Evolutionary conservation across 1,140 invertebrate genomes (phyloP).

Genomic region (Leptinotarsa texana): DNA sequence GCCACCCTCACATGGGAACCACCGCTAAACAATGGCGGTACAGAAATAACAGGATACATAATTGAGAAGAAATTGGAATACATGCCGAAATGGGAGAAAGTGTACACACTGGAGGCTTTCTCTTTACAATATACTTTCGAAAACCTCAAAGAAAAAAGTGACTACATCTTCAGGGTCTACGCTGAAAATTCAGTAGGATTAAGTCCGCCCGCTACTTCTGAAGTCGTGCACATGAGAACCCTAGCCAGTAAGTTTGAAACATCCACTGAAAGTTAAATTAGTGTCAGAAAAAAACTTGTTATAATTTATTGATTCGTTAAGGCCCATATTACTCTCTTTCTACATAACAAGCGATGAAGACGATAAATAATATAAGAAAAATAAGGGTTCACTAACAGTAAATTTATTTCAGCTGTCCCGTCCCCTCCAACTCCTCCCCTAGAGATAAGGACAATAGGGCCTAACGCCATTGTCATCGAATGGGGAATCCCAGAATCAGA

Average conservation of each 20-base stretch:
- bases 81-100: slow-evolving; percentile 85
- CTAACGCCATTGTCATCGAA: slow-evolving; percentile 83
- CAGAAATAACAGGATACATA: slow-evolving; percentile 87
- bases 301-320: no score
- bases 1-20: slow-evolving; percentile 86
- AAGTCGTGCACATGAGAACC: slow-evolving; percentile 83
- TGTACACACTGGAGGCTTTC: slow-evolving; percentile 80
- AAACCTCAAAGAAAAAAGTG: slow-evolving; percentile 86
- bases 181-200: slow-evolving; percentile 90
- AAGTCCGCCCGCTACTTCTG: slow-evolving; percentile 77
- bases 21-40: slow-evolving; percentile 82
- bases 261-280: not conserved
- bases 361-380: no score
- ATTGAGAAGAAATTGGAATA: slow-evolving; percentile 84
- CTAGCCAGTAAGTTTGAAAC: slow-evolving; percentile 84
- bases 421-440: slow-evolving; percentile 87
- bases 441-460: slow-evolving; percentile 80
- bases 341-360: no score
- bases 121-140: slow-evolving; percentile 77
- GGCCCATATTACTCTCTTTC: no score
- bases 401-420: slow-evolving; percentile 71
- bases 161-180: slow-evolving; percentile 88
- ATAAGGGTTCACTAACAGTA: no score
- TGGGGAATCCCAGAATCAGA: slow-evolving; percentile 94
- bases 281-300: no score